Conservation (phyloP, 2,888 invertebrate species). For the Hypselothyrea guttata region DNA sequence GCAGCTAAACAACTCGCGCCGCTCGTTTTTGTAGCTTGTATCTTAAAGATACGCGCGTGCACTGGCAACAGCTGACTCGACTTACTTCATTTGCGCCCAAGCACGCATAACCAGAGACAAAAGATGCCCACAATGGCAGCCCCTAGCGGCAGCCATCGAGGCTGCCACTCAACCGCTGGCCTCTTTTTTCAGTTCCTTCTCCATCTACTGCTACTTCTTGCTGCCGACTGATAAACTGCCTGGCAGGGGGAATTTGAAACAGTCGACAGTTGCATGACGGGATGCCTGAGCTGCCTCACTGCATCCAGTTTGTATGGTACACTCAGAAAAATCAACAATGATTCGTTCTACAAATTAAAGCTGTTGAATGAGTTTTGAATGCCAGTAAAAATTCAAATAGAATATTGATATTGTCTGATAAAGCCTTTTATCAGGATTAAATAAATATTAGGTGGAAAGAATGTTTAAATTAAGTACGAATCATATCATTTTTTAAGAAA, state of each 20-base stretch:
- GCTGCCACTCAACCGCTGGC: constrained; percentile 66
- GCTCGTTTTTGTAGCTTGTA: constrained; percentile 40
- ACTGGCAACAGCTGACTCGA: constrained; percentile 63
- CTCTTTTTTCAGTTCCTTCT: constrained; percentile 48
- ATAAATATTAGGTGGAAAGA: too few relatives aligned
- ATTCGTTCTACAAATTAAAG: too few relatives aligned
- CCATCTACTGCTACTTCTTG: constrained; percentile 1
- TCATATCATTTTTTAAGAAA: too few relatives aligned
- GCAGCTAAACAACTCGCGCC: constrained; percentile 16
- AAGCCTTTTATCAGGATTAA: too few relatives aligned
- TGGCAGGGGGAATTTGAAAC: constrained; percentile 41
- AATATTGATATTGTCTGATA: too few relatives aligned
- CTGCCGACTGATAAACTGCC: constrained; percentile 51
- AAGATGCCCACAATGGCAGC: constrained; percentile 52
- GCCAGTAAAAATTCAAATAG: too few relatives aligned
- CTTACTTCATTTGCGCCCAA: constrained; percentile 78
- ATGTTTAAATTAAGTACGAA: too few relatives aligned
- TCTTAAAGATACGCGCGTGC: constrained; percentile 62
- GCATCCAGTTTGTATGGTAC: constrained; percentile 61
- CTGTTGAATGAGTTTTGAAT: too few relatives aligned
- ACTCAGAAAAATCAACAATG: too few relatives aligned
- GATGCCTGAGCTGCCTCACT: constrained; percentile 65
- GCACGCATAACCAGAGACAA: constrained; percentile 76
- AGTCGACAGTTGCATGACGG: constrained; percentile 76
- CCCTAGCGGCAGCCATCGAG: constrained; percentile 35